These are phyloP conservation scores for Ormia ochracea DNA, from an alignment of 2,888 invertebrate species.

Conservation along the genomic window DNA sequence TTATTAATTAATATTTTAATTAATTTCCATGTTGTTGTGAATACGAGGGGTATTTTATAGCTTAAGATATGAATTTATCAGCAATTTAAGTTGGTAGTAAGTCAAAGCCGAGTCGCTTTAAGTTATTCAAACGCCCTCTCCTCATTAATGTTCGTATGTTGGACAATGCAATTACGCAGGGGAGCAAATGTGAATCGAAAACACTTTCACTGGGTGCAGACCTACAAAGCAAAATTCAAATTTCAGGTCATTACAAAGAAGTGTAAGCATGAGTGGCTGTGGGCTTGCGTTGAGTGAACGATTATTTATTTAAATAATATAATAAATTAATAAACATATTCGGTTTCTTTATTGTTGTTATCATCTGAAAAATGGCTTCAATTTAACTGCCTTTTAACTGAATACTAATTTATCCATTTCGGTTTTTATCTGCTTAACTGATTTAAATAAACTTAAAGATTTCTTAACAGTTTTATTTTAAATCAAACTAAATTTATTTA, in stretches of 20 bases:
- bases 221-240: background rate
- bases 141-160: background rate
- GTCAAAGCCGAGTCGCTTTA: too few relatives aligned
- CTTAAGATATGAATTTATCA: too few relatives aligned
- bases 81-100: too few relatives aligned
- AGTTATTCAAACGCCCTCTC: background rate
- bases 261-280: background rate
- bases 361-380: conserved; percentile 3
- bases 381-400: conserved; percentile 4
- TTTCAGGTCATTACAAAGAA: background rate
- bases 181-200: background rate
- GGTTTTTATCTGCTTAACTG: conserved; percentile 18
- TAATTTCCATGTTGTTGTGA: too few relatives aligned
- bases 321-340: conserved; percentile 21
- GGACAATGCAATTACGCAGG: background rate
- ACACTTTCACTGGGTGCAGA: conserved; percentile 40
- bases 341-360: background rate
- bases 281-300: background rate
- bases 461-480: conserved; percentile 10
- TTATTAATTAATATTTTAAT: too few relatives aligned
- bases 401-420: background rate
- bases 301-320: conserved; percentile 36
- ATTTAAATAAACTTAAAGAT: conserved; percentile 49
- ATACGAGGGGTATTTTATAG: too few relatives aligned
- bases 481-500: background rate